Conservation (phyloP, 2,888 invertebrate species). For the Spilarctia lutea region DNA sequence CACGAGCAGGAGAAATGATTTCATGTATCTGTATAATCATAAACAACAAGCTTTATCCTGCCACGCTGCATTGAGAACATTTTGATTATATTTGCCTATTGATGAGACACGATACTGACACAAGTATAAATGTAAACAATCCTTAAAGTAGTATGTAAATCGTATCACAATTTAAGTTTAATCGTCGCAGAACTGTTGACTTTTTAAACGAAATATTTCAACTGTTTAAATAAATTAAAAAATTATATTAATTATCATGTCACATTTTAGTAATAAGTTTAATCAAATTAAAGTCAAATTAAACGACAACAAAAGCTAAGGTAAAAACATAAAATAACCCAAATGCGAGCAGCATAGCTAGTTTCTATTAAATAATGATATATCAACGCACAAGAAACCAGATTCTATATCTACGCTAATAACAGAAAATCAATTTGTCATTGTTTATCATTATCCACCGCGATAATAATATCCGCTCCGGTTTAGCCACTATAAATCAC, state of each 20-base stretch:
- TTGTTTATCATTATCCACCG: slow-evolving; percentile 50
- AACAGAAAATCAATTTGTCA: slow-evolving; percentile 53
- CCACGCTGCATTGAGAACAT: too few species aligned
- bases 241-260: neutral
- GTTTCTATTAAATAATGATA: slow-evolving; percentile 32
- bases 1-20: too few species aligned
- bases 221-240: neutral
- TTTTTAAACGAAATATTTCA: neutral
- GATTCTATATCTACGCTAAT: slow-evolving; percentile 47
- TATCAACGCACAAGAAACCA: slow-evolving; percentile 41
- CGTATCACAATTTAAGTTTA: too few species aligned
- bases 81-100: too few species aligned
- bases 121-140: too few species aligned
- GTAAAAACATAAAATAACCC: neutral
- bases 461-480: slow-evolving; percentile 50
- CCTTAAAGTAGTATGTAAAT: too few species aligned
- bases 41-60: too few species aligned
- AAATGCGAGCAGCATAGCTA: slow-evolving; percentile 6
- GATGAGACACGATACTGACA: too few species aligned
- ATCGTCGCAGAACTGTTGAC: too few species aligned
- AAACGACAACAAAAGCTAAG: neutral
- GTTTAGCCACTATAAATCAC: slow-evolving; percentile 54
- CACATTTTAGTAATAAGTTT: neutral
- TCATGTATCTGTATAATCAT: too few species aligned
- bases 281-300: too few species aligned